phyloP scores from a whole-genome alignment of 92 coral and sea anemone genomes.

The Paramuricea clavata region DNA sequence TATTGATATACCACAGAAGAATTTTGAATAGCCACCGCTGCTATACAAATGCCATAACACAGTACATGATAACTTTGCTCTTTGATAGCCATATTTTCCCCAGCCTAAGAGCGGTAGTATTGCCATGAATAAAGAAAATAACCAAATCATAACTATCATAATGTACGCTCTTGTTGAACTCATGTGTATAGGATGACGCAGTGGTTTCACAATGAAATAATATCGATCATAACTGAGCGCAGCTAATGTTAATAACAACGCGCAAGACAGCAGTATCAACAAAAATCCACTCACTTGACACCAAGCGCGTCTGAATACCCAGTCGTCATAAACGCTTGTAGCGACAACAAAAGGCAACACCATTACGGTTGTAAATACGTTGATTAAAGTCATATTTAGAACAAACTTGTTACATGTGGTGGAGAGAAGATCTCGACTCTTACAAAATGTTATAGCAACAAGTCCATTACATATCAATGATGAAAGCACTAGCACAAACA shows the following conservation, averaged over 20 bases:
- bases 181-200: constrained; percentile 83
- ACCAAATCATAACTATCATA: constrained; percentile 78
- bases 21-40: constrained; percentile 90
- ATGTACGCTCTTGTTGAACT: constrained; percentile 76
- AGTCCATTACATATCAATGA: constrained; percentile 83
- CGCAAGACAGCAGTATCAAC: constrained; percentile 76
- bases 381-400: constrained; percentile 82
- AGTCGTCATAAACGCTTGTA: constrained; percentile 71
- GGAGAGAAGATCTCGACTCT: constrained; percentile 76
- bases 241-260: constrained; percentile 81
- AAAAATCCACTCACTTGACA: constrained; percentile 87
- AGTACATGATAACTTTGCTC: constrained; percentile 78
- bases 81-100: constrained; percentile 91
- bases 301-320: constrained; percentile 87
- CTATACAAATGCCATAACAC: constrained; percentile 83
- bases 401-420: constrained; percentile 88
- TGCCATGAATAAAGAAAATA: constrained; percentile 82
- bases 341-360: constrained; percentile 88
- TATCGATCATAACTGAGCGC: constrained; percentile 92
- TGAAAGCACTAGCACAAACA: constrained; percentile 71
- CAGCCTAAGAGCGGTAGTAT: constrained; percentile 90
- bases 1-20: constrained; percentile 70
- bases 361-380: constrained; percentile 69
- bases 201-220: constrained; percentile 91
- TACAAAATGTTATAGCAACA: constrained; percentile 80